Evolutionary conservation across 2,113 vertebrate genomes (phyloP).

Genomic region (Neopipo cinnamomea): DNA sequence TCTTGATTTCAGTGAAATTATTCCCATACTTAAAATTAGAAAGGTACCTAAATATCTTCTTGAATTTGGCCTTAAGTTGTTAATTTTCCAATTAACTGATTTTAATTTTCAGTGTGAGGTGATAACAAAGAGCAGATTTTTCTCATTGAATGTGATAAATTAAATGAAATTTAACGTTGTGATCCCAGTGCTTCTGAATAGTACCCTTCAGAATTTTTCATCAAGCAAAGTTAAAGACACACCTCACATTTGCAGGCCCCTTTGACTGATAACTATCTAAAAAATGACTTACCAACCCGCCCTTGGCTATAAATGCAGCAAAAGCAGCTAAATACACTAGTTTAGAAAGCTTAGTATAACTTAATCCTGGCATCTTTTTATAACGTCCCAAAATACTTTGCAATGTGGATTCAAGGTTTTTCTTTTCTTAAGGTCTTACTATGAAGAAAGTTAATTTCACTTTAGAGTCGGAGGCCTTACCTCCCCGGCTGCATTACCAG

Average conservation of each 20-base stretch:
- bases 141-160: not conserved
- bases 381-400: constrained; percentile 8
- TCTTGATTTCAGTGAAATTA: not conserved
- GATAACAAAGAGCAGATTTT: not conserved
- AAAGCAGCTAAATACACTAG: constrained; percentile 12
- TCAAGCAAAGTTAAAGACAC: not conserved
- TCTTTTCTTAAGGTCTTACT: constrained; percentile 50
- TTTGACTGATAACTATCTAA: not conserved
- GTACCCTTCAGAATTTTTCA: not conserved
- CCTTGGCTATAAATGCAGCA: not conserved
- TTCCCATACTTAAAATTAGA: not conserved
- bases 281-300: not conserved
- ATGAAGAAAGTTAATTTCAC: constrained; percentile 65
- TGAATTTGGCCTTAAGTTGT: not conserved
- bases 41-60: not conserved
- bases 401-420: constrained; percentile 10
- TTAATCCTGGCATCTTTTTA: constrained; percentile 32
- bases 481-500: constrained; percentile 12
- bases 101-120: not conserved
- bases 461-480: constrained; percentile 17
- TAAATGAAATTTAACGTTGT: not conserved
- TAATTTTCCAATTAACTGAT: not conserved
- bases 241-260: not conserved
- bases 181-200: not conserved
- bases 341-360: constrained; percentile 50